Conservation (phyloP, 2,888 invertebrate genomes). For the Netelia inedita region DNA sequence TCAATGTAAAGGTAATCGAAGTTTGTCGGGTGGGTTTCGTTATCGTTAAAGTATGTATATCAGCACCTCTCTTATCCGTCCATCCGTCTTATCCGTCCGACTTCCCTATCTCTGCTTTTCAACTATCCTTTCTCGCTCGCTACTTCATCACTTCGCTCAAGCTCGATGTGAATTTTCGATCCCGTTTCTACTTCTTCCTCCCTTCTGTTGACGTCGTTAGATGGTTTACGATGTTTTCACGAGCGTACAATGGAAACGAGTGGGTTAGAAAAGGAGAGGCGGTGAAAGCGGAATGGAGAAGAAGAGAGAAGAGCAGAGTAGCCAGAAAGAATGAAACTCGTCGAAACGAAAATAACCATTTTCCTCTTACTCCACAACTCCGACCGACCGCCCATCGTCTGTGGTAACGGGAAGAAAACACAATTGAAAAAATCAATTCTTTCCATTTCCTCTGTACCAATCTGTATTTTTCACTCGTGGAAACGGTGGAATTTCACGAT, state of each 20-base stretch:
- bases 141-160: slow-evolving; percentile 19
- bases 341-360: background rate
- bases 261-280: background rate
- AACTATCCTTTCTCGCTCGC: slow-evolving; percentile 4
- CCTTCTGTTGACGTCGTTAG: slow-evolving; percentile 61
- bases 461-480: background rate
- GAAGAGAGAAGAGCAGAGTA: background rate
- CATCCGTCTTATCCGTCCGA: slow-evolving; percentile 30
- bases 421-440: no score
- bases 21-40: slow-evolving; percentile 75
- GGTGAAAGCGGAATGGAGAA: slow-evolving; percentile 7
- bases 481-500: no score
- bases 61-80: slow-evolving; percentile 29
- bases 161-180: slow-evolving; percentile 67
- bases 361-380: background rate
- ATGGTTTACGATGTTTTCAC: slow-evolving; percentile 73
- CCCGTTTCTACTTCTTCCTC: slow-evolving; percentile 63
- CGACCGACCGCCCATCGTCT: background rate
- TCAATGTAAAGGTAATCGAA: slow-evolving; percentile 78
- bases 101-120: slow-evolving; percentile 33
- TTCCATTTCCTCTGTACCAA: background rate
- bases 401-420: no score
- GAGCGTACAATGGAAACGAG: slow-evolving; percentile 60
- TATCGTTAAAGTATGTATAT: slow-evolving; percentile 39
- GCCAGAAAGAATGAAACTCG: slow-evolving; percentile 1